A percentile compares a stretch with the other conserved stretches of the same genome.
These are phyloP conservation scores for Characodon lateralis DNA, from an alignment of 2,797 vertebrate genomes.

Conservation along the genomic window DNA sequence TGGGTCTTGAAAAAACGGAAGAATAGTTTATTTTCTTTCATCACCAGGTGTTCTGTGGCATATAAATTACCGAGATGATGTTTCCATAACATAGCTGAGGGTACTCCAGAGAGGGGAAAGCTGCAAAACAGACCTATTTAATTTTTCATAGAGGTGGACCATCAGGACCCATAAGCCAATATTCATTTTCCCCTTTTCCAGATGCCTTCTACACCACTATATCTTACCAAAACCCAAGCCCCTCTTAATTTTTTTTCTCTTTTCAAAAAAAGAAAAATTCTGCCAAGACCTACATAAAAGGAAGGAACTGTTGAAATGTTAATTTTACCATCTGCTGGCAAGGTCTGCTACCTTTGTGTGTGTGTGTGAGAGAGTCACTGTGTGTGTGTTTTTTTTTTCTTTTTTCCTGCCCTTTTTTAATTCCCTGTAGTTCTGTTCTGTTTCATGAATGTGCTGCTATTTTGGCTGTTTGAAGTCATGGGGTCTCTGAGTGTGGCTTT, in stretches of 20 bases:
- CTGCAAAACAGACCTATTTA: conserved; percentile 97
- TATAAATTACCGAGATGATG: conserved; percentile 95
- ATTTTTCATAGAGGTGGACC: conserved; percentile 96
- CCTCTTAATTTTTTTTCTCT: conserved; percentile 64
- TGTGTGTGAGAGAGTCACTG: conserved; percentile 39
- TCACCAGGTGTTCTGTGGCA: conserved; percentile 93
- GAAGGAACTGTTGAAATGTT: conserved; percentile 98
- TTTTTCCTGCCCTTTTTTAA: conserved; percentile 80
- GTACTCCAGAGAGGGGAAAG: conserved; percentile 90
- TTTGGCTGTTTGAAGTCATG: conserved; percentile 94
- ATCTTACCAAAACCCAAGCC: conserved; percentile 91
- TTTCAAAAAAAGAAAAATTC: conserved; percentile 83
- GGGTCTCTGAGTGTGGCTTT: conserved; percentile 83
- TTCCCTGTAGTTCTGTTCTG: conserved; percentile 95
- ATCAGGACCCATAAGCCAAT: conserved; percentile 96
- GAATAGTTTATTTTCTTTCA: conserved; percentile 87
- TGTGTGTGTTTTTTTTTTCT: conserved; percentile 52
- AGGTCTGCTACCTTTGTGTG: conserved; percentile 91
- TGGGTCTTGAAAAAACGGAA: conserved; percentile 63
- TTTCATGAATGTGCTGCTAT: conserved; percentile 96
- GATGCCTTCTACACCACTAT: conserved; percentile 94
- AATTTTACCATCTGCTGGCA: conserved; percentile 99
- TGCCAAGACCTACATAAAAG: conserved; percentile 96
- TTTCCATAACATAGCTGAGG: conserved; percentile 94
- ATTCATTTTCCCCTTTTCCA: conserved; percentile 96